Base-by-base conservation (phyloP, 2,797 vertebrate genomes). In the Fringilla coelebs region DNA sequence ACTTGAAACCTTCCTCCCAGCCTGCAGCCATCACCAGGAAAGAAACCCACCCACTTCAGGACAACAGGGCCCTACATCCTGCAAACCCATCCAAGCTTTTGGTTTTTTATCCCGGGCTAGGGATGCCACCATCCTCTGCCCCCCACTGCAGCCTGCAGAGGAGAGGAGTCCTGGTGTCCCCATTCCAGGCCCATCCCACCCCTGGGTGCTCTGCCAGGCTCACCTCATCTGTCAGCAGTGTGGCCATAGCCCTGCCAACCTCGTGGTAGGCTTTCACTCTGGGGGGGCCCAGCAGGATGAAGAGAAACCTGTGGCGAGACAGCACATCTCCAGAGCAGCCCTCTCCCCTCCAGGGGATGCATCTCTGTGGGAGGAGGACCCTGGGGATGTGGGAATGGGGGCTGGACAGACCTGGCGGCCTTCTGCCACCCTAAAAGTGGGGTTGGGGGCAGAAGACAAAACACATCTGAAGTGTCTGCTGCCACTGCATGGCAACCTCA, bases 211-310 rank as follows among this genome's bases (percentile, higher is more conserved):
- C 54, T 2, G 6, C 13, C 68, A 49, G 46, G 57, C 97, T 98
- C 93, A 98, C 98, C 97, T 90, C 96, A 55, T 98, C 98, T 4
- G 96, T 96, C 82, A 98, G 96, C 90, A 98, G 96, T 1, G 96
- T 97, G 76, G 98, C 98, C 74, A 96, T 94, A n/a, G 98, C 98
- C 75, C 98, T 97, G 60, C 98, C 98, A 45, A 98, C 96, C 67
- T 98, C 98, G 1, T 96, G 96, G 77, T 98, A 98, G 62, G 77
- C 77, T 89, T 95, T 98, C 66, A 32, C 76, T 79, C 74, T 83
- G 46, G 41, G 92, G 10, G 98, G 98, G 9, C 98, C 97, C 71
- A 98, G 87, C 41, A 98, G 94, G 72, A 98, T 98, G 87, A 98
- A 98, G 84, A 98, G 96, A 91, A 98, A 98, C 94, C 98, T 98